Evolutionary conservation across 1,140 invertebrate genomes (phyloP).

Genomic region (Atopsyche davidsoni): DNA sequence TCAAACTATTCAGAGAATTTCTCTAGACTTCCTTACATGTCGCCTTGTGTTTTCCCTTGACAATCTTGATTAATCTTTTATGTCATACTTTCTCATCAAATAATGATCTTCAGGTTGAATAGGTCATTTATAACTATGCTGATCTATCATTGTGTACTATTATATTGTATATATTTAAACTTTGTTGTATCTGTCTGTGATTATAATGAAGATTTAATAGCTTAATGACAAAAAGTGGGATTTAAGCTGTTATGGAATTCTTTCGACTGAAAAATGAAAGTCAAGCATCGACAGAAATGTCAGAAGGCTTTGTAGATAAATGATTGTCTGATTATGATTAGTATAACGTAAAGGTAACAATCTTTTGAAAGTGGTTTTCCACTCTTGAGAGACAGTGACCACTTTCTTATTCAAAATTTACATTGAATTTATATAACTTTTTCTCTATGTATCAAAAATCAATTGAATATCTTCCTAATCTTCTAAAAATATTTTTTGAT

Average conservation of each 20-base stretch:
- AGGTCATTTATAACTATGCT: neutral
- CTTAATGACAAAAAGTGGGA: conserved; percentile 3
- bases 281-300: neutral
- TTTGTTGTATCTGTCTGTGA: conserved; percentile 24
- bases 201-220: conserved; percentile 12
- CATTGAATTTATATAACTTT: too few species aligned
- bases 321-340: neutral
- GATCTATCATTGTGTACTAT: neutral
- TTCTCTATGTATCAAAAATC: too few species aligned
- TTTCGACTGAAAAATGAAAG: conserved; percentile 16
- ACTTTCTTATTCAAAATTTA: too few species aligned
- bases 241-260: conserved; percentile 10
- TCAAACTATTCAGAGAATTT: conserved; percentile 3
- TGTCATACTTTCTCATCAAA: neutral
- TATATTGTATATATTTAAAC: conserved; percentile 8
- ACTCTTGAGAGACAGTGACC: neutral
- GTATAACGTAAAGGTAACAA: neutral
- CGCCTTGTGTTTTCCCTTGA: conserved; percentile 21
- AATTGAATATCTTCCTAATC: too few species aligned
- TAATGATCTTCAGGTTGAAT: neutral
- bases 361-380: neutral
- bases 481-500: too few species aligned
- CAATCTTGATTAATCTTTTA: conserved; percentile 11
- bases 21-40: conserved; percentile 12
- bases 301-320: neutral